Conservation (phyloP, 2,888 invertebrate genomes). For the Folsomia manolachei region DNA sequence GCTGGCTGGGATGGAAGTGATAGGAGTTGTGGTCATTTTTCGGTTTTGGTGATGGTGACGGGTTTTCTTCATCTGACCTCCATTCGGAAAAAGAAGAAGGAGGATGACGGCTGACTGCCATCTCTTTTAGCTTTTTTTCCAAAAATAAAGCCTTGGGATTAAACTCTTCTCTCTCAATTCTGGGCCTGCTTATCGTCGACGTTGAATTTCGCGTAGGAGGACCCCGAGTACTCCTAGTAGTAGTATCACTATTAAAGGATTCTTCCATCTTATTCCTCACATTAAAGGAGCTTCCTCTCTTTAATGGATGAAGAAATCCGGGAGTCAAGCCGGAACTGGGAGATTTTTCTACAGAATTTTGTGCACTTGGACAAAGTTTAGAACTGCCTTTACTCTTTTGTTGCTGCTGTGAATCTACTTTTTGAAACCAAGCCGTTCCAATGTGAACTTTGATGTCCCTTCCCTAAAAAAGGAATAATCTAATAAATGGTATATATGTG, state of each 20-base stretch:
- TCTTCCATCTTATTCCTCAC: slow-evolving; percentile 14
- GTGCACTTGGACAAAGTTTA: neutral
- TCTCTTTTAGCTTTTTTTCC: slow-evolving; percentile 8
- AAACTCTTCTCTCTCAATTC: slow-evolving; percentile 20
- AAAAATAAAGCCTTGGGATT: slow-evolving; percentile 22
- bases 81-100: neutral
- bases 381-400: neutral
- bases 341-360: slow-evolving; percentile 9
- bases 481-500: too few species aligned
- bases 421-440: slow-evolving; percentile 27
- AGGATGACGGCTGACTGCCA: slow-evolving; percentile 1
- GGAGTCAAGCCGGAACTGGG: neutral
- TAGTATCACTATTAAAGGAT: slow-evolving; percentile 1
- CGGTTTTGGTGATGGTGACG: slow-evolving; percentile 13
- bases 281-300: slow-evolving; percentile 20
- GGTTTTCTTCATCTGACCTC: slow-evolving; percentile 15
- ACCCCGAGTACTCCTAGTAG: too few species aligned
- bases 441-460: slow-evolving; percentile 35
- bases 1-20: slow-evolving; percentile 5
- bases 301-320: slow-evolving; percentile 20
- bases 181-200: too few species aligned
- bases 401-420: slow-evolving; percentile 9
- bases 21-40: slow-evolving; percentile 10
- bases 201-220: too few species aligned
- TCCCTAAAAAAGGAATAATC: slow-evolving; percentile 34